Evolutionary conservation across 2,888 invertebrate genomes (phyloP), one percentile per base, ranked within the genome.

Genomic region (Sinelater perroti): DNA sequence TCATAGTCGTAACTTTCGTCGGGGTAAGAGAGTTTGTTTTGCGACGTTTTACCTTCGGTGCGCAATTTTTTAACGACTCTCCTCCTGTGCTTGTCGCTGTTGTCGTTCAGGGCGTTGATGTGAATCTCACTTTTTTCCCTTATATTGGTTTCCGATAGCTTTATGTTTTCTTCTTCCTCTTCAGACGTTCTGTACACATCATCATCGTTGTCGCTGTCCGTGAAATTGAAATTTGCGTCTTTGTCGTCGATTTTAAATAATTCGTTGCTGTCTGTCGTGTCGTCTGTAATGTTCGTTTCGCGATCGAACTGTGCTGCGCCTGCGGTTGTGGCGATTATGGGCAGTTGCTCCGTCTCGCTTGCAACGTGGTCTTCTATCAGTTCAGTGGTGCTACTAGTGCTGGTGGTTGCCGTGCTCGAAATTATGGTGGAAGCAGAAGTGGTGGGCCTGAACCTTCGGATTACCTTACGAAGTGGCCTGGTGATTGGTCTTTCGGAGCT

Each of bases 101-200:
- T 46, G 18, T 52, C 56, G 2, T 44, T 28, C 7, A 60, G 26
- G 1, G 47, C 28, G 13, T 60, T 60, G 17, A 56, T 35, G 10
- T 26, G 46, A 18, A 75, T 62, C 36, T 76, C 72, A 55, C 73
- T 78, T 53, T 73, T 76, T 69, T 79, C 78, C 50, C 76, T 67
- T 18, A 78, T 77, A 59, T 75, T 79, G 13, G 76, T 77, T 64
- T 78, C 78, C 0, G 79, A 79, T 26, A 79, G 65, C 63, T 77
- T 78, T 46, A 79, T 78, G 56, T 78, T 76, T 65, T 79, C 79
- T 20, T 72, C 76, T 63, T 78, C 78, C 31, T 70, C 69, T 24
- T 66, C 62, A 5, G 51, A 36, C 1, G 51, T 45, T 45, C 28
- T 28, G 11, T 21, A 49, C 2, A 51, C 18, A 20, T 66, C 59